phyloP scores from a whole-genome alignment of 2,797 vertebrate genomes.

The Eulemur rubriventer region DNA sequence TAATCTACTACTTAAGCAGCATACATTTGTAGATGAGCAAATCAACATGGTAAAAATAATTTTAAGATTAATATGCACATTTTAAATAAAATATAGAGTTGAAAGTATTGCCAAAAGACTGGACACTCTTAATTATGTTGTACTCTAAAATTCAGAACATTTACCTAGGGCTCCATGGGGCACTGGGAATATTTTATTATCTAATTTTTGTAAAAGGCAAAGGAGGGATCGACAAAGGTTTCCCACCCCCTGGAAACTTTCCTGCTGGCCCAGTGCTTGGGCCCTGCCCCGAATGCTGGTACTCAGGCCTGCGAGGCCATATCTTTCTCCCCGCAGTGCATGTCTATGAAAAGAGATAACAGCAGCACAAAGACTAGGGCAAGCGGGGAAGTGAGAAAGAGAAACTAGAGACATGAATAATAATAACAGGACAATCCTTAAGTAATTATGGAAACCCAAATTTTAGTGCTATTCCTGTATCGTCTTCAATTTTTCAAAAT shows the following conservation, averaged over 20 bases:
- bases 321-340: neutral
- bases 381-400: neutral
- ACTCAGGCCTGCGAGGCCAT: fast-evolving
- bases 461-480: neutral
- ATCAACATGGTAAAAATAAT: constrained; percentile 75
- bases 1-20: constrained; percentile 75
- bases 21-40: constrained; percentile 76
- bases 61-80: constrained; percentile 62
- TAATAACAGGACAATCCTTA: neutral
- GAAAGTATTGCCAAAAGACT: constrained; percentile 40
- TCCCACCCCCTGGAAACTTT: neutral
- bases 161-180: neutral
- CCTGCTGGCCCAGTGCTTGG: neutral
- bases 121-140: constrained; percentile 39
- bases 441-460: neutral
- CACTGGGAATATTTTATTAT: constrained; percentile 9
- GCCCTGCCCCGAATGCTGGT: no score
- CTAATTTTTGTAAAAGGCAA: constrained; percentile 9
- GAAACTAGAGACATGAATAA: neutral
- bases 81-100: constrained; percentile 53
- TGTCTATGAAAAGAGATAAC: neutral
- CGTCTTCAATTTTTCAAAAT: neutral
- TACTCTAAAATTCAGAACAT: constrained; percentile 34
- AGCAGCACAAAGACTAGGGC: neutral
- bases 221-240: neutral